A percentile compares a stretch with the other conserved stretches of the same genome.
Conservation (phyloP, 2,113 vertebrate species). For the Lamprologus tigripictilis region DNA sequence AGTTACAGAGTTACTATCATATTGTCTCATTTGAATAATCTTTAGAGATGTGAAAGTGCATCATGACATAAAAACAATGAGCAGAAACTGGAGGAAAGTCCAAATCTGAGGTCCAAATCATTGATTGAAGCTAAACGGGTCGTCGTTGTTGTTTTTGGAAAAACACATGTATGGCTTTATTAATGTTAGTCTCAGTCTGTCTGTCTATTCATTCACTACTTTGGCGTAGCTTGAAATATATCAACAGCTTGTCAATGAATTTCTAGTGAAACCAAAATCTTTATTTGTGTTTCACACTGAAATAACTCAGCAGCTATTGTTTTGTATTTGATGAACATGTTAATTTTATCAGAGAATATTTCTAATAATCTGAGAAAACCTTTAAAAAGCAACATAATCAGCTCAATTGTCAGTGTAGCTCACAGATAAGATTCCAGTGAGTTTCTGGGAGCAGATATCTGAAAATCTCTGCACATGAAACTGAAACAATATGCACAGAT, state of each 20-base stretch:
- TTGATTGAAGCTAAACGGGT: fast-evolving
- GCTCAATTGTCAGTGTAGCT: not conserved
- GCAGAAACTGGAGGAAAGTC: not conserved
- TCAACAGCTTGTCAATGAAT: not conserved
- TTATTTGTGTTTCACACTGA: not conserved
- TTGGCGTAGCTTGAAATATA: not conserved
- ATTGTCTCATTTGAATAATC: not conserved
- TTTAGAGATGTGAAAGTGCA: not conserved
- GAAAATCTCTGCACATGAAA: not conserved
- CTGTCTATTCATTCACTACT: not conserved
- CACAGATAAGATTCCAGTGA: not conserved
- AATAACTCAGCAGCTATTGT: not conserved
- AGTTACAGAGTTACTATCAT: not conserved
- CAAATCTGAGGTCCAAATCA: not conserved
- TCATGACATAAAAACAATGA: not conserved
- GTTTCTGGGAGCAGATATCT: not conserved
- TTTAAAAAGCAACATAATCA: not conserved
- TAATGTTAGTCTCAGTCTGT: not conserved
- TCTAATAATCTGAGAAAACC: not conserved
- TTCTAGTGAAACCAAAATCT: not conserved
- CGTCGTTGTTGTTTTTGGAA: fast-evolving
- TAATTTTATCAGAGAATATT: not conserved
- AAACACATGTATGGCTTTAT: not conserved
- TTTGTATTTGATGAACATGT: not conserved
- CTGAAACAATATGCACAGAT: not conserved